These are phyloP conservation scores for Mastomys natalensis DNA, from an alignment of 2,113 vertebrate species.

Conservation along the genomic window DNA sequence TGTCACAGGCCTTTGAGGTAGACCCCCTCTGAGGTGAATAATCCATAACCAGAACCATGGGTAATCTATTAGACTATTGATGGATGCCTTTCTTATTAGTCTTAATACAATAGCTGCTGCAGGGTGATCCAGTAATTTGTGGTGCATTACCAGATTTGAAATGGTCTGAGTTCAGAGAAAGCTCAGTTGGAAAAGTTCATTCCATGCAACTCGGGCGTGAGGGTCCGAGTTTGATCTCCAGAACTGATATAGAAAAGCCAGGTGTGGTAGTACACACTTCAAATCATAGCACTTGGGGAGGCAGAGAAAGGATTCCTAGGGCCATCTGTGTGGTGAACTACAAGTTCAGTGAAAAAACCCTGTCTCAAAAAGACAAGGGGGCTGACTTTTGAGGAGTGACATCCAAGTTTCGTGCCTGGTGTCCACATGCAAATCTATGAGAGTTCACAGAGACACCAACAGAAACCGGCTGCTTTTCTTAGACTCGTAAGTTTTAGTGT, in stretches of 20 bases:
- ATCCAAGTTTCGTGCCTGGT: background rate
- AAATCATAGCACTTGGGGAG: background rate
- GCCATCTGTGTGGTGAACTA: background rate
- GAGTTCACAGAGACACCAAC: background rate
- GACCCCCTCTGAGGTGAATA: background rate
- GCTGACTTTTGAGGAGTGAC: background rate
- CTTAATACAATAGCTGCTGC: background rate
- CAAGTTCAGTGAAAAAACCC: background rate
- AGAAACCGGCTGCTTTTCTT: background rate
- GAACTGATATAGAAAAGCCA: background rate
- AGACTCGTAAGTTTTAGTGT: slow-evolving; percentile 34
- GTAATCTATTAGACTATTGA: background rate
- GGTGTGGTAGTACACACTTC: background rate
- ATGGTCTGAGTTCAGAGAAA: background rate
- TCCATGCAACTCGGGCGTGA: no score
- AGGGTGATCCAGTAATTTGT: background rate
- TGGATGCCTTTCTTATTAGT: background rate
- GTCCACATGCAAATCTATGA: background rate
- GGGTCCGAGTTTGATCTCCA: background rate
- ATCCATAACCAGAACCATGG: background rate
- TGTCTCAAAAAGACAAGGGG: background rate
- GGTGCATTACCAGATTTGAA: background rate
- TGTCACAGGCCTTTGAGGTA: background rate
- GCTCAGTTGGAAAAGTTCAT: background rate
- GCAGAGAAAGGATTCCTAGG: background rate